These are phyloP conservation scores for Agrotis ipsilon DNA, from an alignment of 2,888 invertebrate genomes.

Conservation along the genomic window DNA sequence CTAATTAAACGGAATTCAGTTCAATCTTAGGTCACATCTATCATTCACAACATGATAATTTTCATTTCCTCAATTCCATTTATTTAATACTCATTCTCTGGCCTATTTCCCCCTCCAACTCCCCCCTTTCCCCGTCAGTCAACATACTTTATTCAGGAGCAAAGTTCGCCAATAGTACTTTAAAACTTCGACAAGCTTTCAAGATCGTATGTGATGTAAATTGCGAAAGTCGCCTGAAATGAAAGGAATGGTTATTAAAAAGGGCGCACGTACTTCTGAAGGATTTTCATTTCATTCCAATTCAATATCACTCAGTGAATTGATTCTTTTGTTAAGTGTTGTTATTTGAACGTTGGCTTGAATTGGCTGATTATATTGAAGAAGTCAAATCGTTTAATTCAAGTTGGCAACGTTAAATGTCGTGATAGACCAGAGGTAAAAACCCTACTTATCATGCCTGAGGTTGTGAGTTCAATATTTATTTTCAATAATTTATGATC, in stretches of 20 bases:
- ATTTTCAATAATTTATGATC: too few relatives aligned
- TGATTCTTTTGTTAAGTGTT: conserved; percentile 10
- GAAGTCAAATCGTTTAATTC: not conserved
- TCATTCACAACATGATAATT: not conserved
- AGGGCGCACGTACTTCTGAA: not conserved
- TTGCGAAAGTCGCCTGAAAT: conserved; percentile 25
- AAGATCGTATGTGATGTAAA: conserved; percentile 53
- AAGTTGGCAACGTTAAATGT: too few relatives aligned
- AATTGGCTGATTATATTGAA: not conserved
- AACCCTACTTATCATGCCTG: too few relatives aligned
- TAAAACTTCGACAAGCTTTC: conserved; percentile 39
- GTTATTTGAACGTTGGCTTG: conserved; percentile 12
- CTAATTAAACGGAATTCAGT: not conserved
- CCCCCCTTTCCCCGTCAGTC: conserved; percentile 4
- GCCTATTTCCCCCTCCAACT: conserved; percentile 6
- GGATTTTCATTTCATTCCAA: not conserved
- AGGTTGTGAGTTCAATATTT: too few relatives aligned
- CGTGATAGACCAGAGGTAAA: too few relatives aligned
- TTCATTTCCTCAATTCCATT: conserved; percentile 2
- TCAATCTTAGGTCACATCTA: not conserved
- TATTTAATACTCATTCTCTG: conserved; percentile 1
- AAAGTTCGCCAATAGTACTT: conserved; percentile 59
- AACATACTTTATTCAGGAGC: conserved; percentile 42
- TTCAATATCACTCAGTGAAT: conserved; percentile 17
- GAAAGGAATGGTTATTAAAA: conserved; percentile 38